Evolutionary conservation across 1,140 invertebrate genomes (phyloP).

Genomic region (Drosophila sturtevanti): DNA sequence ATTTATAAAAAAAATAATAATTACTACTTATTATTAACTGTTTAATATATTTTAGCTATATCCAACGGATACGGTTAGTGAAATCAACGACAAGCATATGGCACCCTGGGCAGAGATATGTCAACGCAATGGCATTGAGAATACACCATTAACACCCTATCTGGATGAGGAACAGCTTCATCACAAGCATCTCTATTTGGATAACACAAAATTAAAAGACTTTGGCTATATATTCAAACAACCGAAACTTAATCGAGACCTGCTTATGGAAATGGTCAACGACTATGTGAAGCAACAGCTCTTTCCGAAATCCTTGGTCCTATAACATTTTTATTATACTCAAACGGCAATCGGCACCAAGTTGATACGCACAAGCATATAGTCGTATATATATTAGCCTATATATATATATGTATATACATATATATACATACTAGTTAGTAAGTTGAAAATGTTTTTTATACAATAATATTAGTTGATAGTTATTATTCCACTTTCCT

Average conservation of each 20-base stretch:
- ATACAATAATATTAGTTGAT: conserved; percentile 14
- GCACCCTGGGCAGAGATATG: conserved; percentile 94
- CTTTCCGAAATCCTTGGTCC: conserved; percentile 72
- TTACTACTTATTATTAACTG: no score
- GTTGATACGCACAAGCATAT: conserved; percentile 59
- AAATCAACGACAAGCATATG: conserved; percentile 96
- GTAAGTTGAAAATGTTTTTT: conserved; percentile 42
- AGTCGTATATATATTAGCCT: conserved; percentile 1
- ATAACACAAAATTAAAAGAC: conserved; percentile 87
- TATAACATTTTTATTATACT: conserved; percentile 32
- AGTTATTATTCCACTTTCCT: conserved; percentile 23
- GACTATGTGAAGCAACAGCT: conserved; percentile 77
- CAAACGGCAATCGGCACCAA: conserved; percentile 43
- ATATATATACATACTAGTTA: conserved; percentile 23
- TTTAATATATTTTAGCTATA: conserved; percentile 52
- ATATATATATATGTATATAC: not conserved
- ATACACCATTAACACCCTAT: conserved; percentile 94
- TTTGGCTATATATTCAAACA: conserved; percentile 85
- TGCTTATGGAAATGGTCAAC: conserved; percentile 84
- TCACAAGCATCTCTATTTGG: conserved; percentile 90
- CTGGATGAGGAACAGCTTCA: conserved; percentile 91
- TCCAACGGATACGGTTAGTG: conserved; percentile 89
- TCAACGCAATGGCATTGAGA: conserved; percentile 88
- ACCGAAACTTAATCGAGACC: conserved; percentile 85
- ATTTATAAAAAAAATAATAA: not conserved